phyloP scores from a whole-genome alignment of 2,797 vertebrate species.

The Lutjanus argentimaculatus region DNA sequence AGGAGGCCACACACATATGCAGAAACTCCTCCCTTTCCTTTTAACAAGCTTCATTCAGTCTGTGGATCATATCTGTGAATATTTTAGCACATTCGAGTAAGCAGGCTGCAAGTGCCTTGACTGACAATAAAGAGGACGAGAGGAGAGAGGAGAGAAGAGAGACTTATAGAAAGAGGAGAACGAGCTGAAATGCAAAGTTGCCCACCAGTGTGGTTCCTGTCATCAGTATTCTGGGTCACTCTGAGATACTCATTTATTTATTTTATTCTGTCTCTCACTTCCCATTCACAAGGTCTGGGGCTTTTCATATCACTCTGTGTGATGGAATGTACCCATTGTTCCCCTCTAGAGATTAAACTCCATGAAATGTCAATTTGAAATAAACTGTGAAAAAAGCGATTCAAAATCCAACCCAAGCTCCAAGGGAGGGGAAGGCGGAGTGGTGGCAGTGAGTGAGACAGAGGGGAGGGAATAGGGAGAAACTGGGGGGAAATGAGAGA shows the following conservation, averaged over 20 bases:
- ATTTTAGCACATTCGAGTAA: conserved; percentile 42
- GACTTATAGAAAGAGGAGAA: conserved; percentile 29
- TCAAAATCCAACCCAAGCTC: conserved; percentile 41
- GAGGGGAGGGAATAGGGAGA: conserved; percentile 11
- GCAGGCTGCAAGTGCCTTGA: conserved; percentile 34
- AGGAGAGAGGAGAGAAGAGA: conserved; percentile 5
- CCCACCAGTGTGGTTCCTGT: conserved; percentile 48
- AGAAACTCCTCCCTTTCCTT: conserved; percentile 28
- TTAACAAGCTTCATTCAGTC: conserved; percentile 46
- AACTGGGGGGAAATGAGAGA: conserved; percentile 6
- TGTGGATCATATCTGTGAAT: conserved; percentile 52
- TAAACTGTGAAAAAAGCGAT: conserved; percentile 66
- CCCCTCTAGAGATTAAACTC: conserved; percentile 75
- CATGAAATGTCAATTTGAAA: conserved; percentile 81
- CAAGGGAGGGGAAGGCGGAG: conserved; percentile 5
- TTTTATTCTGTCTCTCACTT: conserved; percentile 70
- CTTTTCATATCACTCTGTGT: conserved; percentile 68
- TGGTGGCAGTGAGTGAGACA: conserved; percentile 18
- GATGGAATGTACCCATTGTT: conserved; percentile 74
- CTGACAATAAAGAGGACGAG: conserved; percentile 50
- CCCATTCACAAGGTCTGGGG: conserved; percentile 65
- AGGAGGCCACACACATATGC: conserved; percentile 14
- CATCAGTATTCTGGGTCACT: conserved; percentile 69
- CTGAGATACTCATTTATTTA: conserved; percentile 65
- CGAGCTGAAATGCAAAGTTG: conserved; percentile 53